Percentiles rank a stretch among this genome's conserved stretches.
Conservation (phyloP, 2,113 vertebrate genomes). For the Lichenostomus cassidix region DNA sequence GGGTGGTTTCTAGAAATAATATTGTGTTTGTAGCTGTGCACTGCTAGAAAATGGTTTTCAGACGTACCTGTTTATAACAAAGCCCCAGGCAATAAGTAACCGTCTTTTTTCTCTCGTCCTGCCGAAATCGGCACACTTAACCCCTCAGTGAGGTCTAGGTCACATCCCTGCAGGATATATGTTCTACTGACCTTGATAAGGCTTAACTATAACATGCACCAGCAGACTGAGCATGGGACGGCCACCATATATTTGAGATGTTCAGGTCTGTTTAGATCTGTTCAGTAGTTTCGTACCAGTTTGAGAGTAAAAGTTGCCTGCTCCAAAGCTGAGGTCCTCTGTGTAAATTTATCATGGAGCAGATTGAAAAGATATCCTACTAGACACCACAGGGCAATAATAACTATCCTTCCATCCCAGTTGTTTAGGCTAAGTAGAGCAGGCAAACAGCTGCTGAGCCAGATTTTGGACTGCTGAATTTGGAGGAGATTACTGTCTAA, state of each 20-base stretch:
- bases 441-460: neutral
- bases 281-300: neutral
- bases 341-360: neutral
- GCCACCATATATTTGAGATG: neutral
- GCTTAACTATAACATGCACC: neutral
- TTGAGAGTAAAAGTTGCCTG: neutral
- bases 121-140: neutral
- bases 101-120: neutral
- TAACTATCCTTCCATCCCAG: neutral
- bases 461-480: neutral
- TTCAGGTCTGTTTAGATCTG: neutral
- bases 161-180: neutral
- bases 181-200: neutral
- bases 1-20: conserved; percentile 70
- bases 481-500: neutral
- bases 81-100: neutral
- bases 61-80: conserved; percentile 34
- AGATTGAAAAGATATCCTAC: neutral
- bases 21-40: conserved; percentile 42
- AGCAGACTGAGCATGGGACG: neutral
- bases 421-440: neutral
- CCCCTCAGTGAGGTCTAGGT: neutral
- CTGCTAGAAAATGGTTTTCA: conserved; percentile 29
- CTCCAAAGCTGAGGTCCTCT: neutral
- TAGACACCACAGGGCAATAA: neutral